Evolutionary conservation across 2,113 vertebrate species (phyloP).

Genomic region (Scophthalmus maximus): DNA sequence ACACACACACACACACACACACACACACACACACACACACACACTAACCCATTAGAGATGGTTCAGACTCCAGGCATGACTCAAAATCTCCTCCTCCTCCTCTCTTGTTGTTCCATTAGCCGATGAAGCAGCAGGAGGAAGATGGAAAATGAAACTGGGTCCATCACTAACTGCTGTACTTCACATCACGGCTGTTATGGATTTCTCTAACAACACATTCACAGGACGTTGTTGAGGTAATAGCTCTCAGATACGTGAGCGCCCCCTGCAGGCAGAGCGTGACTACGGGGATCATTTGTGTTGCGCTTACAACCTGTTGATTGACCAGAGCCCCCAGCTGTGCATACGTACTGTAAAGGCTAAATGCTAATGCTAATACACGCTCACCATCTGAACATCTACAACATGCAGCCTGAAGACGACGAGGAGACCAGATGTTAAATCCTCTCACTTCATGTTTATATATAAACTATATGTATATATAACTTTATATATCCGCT

Average conservation of each 20-base stretch:
- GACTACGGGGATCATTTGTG: not conserved
- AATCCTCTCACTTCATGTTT: too few species aligned
- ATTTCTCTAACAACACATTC: conserved; percentile 46
- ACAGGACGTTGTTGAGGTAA: conserved; percentile 17
- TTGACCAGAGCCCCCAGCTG: too few species aligned
- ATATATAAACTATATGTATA: too few species aligned
- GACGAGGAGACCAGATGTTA: too few species aligned
- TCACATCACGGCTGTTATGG: conserved; percentile 38
- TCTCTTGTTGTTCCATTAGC: conserved; percentile 52
- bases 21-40: not conserved
- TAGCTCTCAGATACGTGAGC: conserved; percentile 35
- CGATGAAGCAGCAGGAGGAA: conserved; percentile 35
- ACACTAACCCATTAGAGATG: conserved; percentile 54
- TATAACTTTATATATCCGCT: too few species aligned
- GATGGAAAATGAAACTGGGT: conserved; percentile 53
- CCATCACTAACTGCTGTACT: conserved; percentile 38
- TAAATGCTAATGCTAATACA: too few species aligned
- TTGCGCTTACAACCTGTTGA: not conserved
- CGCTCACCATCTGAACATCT: too few species aligned
- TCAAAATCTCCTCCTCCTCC: conserved; percentile 44
- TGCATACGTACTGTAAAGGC: too few species aligned
- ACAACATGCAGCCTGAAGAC: too few species aligned
- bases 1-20: not conserved
- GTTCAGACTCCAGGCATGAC: conserved; percentile 44
- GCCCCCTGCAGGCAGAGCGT: not conserved